These are phyloP conservation scores for Cydia fagiglandana DNA, from an alignment of 1,140 invertebrate genomes.

Conservation along the genomic window DNA sequence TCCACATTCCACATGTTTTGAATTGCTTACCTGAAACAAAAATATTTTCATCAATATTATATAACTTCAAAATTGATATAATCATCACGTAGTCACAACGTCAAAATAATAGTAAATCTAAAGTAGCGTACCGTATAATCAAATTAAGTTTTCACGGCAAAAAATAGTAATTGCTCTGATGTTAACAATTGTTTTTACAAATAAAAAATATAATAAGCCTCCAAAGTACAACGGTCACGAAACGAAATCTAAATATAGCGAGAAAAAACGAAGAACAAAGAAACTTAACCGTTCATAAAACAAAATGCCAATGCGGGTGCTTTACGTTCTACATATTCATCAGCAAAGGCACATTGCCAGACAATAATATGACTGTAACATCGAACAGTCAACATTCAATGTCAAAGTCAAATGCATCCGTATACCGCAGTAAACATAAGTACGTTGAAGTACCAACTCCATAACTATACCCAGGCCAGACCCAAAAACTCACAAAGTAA, in stretches of 20 bases:
- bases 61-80: too few relatives aligned
- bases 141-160: too few relatives aligned
- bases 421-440: neutral
- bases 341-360: conserved; percentile 14
- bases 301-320: conserved; percentile 25
- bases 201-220: neutral
- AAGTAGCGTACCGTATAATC: too few relatives aligned
- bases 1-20: too few relatives aligned
- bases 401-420: neutral
- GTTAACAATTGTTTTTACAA: neutral
- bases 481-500: too few relatives aligned
- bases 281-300: conserved; percentile 20
- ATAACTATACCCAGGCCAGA: too few relatives aligned
- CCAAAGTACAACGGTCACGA: neutral
- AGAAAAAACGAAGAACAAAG: conserved; percentile 23
- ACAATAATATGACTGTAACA: conserved; percentile 21
- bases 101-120: too few relatives aligned
- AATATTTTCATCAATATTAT: too few relatives aligned
- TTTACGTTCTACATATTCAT: conserved; percentile 25
- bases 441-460: too few relatives aligned
- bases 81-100: too few relatives aligned
- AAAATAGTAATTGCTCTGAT: neutral
- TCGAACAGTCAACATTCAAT: neutral
- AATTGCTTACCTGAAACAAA: too few relatives aligned
- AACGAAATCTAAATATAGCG: conserved; percentile 7